These are phyloP conservation scores for Habrosyne pyritoides DNA, from an alignment of 2,888 invertebrate species.

Conservation along the genomic window DNA sequence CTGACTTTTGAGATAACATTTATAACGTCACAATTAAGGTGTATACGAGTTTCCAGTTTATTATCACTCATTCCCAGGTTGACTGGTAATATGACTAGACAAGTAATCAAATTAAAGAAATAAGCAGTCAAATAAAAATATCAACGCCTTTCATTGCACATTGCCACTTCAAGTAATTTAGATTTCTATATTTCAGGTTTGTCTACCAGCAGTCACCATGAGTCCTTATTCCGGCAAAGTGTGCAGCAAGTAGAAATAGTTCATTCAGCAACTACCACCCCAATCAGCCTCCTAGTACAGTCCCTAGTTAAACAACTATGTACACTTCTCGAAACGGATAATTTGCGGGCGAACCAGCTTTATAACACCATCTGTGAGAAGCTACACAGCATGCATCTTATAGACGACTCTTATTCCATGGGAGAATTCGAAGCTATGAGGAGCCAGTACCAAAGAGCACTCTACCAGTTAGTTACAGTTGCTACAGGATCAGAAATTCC, in stretches of 20 bases:
- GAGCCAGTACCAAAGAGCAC: slow-evolving; percentile 86
- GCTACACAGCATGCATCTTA: slow-evolving; percentile 86
- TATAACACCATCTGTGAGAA: slow-evolving; percentile 88
- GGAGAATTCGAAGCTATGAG: slow-evolving; percentile 88
- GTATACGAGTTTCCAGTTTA: no score
- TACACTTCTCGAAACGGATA: slow-evolving; percentile 85
- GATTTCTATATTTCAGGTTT: slow-evolving; percentile 56
- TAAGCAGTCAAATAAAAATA: neutral
- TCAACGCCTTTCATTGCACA: neutral
- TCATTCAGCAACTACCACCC: slow-evolving; percentile 76
- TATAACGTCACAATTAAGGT: no score
- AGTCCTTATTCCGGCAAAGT: slow-evolving; percentile 62
- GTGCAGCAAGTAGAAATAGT: slow-evolving; percentile 68
- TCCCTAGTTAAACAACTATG: slow-evolving; percentile 88
- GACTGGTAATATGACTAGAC: no score
- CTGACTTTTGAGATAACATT: no score
- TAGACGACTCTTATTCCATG: slow-evolving; percentile 87
- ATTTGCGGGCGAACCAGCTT: slow-evolving; percentile 80
- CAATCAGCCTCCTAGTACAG: slow-evolving; percentile 87
- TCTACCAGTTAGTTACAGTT: slow-evolving; percentile 85
- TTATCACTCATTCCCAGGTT: no score
- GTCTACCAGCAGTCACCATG: slow-evolving; percentile 55
- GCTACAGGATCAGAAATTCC: slow-evolving; percentile 83
- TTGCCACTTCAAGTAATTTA: neutral
- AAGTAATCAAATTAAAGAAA: no score